Percentiles rank a stretch among this genome's conserved stretches.
These are phyloP conservation scores for Sipha maydis DNA, from an alignment of 2,888 invertebrate genomes.

Conservation along the genomic window DNA sequence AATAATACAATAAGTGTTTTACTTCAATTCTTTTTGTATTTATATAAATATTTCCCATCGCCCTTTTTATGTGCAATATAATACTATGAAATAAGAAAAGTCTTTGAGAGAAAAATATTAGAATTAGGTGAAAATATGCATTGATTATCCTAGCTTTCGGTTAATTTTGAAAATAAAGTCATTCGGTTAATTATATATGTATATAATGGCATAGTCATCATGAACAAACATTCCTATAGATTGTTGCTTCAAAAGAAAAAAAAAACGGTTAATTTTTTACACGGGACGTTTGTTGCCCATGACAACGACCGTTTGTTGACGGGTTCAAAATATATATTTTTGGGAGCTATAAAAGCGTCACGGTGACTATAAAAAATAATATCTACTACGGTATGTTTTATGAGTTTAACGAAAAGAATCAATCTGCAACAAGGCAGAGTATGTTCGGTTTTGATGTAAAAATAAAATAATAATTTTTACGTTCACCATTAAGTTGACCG, in stretches of 20 bases:
- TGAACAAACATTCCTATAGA: no score
- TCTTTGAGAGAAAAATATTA: no score
- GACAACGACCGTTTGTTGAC: neutral
- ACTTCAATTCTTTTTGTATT: no score
- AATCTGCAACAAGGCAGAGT: conserved; percentile 13
- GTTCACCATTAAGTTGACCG: neutral
- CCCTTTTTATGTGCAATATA: no score
- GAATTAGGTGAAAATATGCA: no score
- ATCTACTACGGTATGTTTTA: conserved; percentile 31
- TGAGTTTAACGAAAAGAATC: conserved; percentile 36
- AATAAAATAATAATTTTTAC: neutral
- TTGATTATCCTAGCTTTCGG: no score
- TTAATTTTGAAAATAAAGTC: no score
- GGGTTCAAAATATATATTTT: conserved; percentile 30
- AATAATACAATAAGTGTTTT: no score
- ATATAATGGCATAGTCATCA: no score
- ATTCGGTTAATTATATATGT: no score
- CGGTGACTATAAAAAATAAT: conserved; percentile 33
- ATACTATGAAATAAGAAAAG: no score
- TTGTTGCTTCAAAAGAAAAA: neutral
- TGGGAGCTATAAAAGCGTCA: conserved; percentile 31
- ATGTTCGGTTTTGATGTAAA: neutral
- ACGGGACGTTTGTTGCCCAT: neutral
- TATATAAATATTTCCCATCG: no score
- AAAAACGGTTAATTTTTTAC: neutral